Conservation (phyloP, 2,797 vertebrate genomes). For the Phrynocephalus vlangalii region DNA sequence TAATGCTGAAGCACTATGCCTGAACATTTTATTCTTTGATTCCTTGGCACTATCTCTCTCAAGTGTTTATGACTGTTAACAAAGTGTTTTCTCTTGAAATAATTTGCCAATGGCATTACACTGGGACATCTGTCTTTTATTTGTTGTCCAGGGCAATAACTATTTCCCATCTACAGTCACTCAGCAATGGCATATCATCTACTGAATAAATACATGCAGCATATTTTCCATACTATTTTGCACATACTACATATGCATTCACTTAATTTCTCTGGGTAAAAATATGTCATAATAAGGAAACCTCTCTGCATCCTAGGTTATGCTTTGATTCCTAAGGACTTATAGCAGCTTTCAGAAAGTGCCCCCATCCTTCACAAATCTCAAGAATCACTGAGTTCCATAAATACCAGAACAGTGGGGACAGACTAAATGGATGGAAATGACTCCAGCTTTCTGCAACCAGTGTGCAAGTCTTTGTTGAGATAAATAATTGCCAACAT, state of each 20-base stretch:
- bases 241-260: background rate
- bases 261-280: no score
- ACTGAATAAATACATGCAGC: background rate
- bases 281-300: background rate
- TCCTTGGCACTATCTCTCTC: background rate
- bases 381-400: background rate
- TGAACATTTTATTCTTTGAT: background rate
- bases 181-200: background rate
- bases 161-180: background rate
- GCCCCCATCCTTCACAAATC: background rate
- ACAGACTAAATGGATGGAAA: background rate
- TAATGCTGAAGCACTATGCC: background rate
- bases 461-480: background rate
- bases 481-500: background rate
- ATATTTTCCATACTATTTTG: background rate
- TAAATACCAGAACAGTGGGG: background rate
- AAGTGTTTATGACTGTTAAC: background rate
- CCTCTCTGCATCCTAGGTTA: background rate
- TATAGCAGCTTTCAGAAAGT: no score
- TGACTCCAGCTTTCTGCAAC: no score
- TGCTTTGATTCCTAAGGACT: no score
- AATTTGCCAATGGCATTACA: background rate
- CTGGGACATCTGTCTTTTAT: background rate
- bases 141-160: background rate
- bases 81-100: conserved; percentile 1